phyloP scores from a whole-genome alignment of 2,113 vertebrate species.

The Australoheros scitulus region DNA sequence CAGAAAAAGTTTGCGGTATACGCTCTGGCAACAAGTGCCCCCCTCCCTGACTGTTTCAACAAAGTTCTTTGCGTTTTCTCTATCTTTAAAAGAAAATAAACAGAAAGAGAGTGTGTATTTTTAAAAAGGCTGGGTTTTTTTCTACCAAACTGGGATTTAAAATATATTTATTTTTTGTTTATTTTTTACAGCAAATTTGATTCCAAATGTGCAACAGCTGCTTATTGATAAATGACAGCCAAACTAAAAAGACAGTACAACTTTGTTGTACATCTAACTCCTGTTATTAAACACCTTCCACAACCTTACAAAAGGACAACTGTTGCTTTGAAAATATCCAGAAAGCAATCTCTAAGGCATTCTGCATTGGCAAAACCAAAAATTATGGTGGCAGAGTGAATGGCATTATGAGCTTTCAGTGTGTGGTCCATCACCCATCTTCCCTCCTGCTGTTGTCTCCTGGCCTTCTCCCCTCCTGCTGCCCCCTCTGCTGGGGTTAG shows the following conservation, averaged over 20 bases:
- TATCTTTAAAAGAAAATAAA: not conserved
- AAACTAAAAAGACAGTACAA: not conserved
- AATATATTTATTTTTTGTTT: not conserved
- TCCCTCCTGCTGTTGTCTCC: conserved; percentile 57
- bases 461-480: conserved; percentile 60
- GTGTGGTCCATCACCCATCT: conserved; percentile 71
- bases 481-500: conserved; percentile 71
- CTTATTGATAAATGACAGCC: not conserved
- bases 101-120: not conserved
- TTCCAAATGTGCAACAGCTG: not conserved
- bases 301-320: conserved; percentile 41
- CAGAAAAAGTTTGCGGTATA: not conserved
- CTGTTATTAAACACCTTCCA: conserved; percentile 47
- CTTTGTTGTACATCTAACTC: conserved; percentile 15
- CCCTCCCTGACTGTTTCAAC: not conserved
- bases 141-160: not conserved
- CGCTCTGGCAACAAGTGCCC: not conserved
- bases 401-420: conserved; percentile 66
- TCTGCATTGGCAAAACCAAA: conserved; percentile 65
- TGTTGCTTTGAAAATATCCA: conserved; percentile 62
- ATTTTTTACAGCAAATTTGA: not conserved
- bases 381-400: conserved; percentile 67
- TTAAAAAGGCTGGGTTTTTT: not conserved
- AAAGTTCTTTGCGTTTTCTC: not conserved
- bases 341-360: conserved; percentile 54